These are phyloP conservation scores for Vidua macroura DNA, from an alignment of 2,113 vertebrate genomes.

Conservation along the genomic window DNA sequence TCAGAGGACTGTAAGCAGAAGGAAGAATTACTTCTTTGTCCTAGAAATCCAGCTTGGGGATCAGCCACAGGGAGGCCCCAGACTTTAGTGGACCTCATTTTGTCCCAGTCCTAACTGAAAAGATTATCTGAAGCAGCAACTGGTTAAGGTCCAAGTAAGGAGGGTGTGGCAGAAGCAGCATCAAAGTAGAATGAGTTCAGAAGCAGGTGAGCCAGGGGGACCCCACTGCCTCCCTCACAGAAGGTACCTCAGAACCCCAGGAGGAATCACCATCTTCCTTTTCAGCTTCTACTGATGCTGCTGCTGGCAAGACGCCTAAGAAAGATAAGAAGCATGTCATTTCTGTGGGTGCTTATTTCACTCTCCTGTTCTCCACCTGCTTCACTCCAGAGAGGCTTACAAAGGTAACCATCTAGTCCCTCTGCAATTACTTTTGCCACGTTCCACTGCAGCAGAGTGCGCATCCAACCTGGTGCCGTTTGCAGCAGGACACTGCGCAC, in stretches of 20 bases:
- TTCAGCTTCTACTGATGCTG: neutral
- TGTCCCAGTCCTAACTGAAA: neutral
- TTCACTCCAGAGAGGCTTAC: neutral
- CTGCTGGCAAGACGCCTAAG: neutral
- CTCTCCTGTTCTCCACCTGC: neutral
- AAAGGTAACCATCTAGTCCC: neutral
- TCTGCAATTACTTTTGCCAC: neutral
- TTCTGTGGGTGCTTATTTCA: neutral
- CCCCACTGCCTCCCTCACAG: neutral
- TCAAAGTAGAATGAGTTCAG: neutral
- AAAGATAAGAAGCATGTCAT: accelerated
- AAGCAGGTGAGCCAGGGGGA: neutral
- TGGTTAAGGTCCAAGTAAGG: neutral
- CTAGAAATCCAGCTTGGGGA: neutral
- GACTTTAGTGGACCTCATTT: neutral
- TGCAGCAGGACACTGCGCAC: neutral
- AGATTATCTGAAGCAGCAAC: neutral
- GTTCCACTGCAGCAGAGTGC: accelerated
- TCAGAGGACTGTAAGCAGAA: neutral
- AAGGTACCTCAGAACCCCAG: neutral
- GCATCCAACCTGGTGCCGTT: no score
- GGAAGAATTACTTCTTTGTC: neutral
- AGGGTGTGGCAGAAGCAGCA: no score
- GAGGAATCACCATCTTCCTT: neutral
- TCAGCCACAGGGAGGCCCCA: neutral